Conservation (phyloP, 2,113 vertebrate species). For the Brachypodius melanocephalos region DNA sequence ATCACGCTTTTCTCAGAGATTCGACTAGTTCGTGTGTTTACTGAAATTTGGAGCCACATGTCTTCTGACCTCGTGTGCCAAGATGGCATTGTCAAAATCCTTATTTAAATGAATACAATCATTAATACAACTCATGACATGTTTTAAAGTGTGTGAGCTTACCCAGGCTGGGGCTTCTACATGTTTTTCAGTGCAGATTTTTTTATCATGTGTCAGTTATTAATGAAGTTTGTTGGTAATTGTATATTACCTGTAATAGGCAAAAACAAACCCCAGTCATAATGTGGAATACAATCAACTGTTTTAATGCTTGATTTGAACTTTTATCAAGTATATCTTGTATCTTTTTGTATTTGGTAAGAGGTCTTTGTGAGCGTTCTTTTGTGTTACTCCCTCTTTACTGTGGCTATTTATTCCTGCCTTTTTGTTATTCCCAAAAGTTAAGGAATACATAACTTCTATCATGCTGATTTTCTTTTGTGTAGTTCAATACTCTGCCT, state of each 20-base stretch:
- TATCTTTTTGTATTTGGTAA: not conserved
- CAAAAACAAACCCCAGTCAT: rapidly evolving
- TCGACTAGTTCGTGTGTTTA: not conserved
- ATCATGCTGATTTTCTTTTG: not conserved
- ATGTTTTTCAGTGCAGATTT: not conserved
- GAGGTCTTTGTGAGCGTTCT: not conserved
- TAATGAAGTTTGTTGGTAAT: not conserved
- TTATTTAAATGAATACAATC: not conserved
- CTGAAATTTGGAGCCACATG: not conserved
- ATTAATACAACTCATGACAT: not conserved
- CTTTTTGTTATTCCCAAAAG: not conserved
- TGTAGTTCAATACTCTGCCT: not conserved
- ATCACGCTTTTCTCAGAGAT: not conserved
- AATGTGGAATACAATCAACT: not conserved
- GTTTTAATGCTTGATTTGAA: not conserved
- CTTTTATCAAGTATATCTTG: not conserved
- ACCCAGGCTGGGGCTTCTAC: not conserved
- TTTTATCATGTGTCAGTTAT: not conserved
- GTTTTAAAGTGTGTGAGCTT: not conserved
- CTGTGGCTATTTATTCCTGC: conserved; percentile 14
- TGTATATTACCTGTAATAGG: not conserved
- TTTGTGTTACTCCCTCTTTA: not conserved
- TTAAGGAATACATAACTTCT: not conserved
- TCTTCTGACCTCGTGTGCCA: not conserved
- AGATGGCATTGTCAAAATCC: not conserved